Base-by-base conservation (phyloP, 2,888 invertebrate genomes). In the Xestia sexstrigata region DNA sequence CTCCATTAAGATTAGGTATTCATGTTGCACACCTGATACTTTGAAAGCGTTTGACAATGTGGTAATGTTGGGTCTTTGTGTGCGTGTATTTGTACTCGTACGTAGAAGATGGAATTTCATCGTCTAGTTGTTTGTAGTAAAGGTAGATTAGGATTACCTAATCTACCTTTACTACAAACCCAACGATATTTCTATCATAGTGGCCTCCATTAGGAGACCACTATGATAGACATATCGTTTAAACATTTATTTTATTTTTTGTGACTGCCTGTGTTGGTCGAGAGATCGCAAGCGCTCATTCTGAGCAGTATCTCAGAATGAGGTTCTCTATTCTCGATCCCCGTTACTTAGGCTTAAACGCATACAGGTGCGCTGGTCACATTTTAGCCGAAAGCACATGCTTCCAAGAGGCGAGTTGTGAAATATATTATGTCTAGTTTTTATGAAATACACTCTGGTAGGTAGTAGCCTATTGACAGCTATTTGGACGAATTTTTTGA, bases 1-100 rank as follows among this genome's bases (percentile, higher is more conserved):
- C 93, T 94, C 95, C 96, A 96, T 96, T 96, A 95, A 94, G 94
- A 96, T 96, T 95, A 96, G 95, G 92, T 95, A 96, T 96, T 96
- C 96, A 95, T 93, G 95, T 89, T 91, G 91, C 88, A 95, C 96
- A 96, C 96, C 96, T 96, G 96, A 93, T 95, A 95, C 96, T 94
- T 94, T 94, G 92, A 93, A 90, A 93, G 93, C 89, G 87, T 91
- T 90, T 91, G 90, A 91, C 90, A 91, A 90, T 91, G 89, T 88
- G 88, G 82, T 83, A 74, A 86, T 82, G 75, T 73, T 62, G 63
- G 67, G 62, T 74, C 69, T 79, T 68, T 78, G 78, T 85, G 74
- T 80, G 83, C 80, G 81, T 81, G 84, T 63, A 20, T 52, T 63
- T 55, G 42, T 76, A 66, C 26, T 63, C 49, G 42, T 76, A 66